Percentiles rank a stretch among this genome's conserved stretches.
These are phyloP conservation scores for Andrena bicolor DNA, from an alignment of 2,888 invertebrate genomes.

Conservation along the genomic window DNA sequence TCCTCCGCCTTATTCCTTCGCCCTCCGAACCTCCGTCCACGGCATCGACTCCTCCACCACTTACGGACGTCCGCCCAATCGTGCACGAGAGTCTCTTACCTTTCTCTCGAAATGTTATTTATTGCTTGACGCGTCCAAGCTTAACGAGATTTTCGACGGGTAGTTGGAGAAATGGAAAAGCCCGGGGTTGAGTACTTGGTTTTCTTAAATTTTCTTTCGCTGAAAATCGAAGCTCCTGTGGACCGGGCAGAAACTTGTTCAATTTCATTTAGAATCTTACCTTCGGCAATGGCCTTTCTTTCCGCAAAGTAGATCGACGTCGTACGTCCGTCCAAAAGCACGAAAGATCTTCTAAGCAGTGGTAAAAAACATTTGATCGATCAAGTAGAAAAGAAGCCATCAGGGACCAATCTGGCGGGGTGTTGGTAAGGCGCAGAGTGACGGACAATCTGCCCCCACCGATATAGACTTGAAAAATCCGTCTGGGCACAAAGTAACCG, in stretches of 20 bases:
- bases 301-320: too few species aligned
- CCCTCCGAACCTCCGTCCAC: slow-evolving; percentile 45
- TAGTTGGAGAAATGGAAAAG: not conserved
- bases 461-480: slow-evolving; percentile 20
- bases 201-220: too few species aligned
- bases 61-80: slow-evolving; percentile 60
- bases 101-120: slow-evolving; percentile 43
- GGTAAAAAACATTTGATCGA: too few species aligned
- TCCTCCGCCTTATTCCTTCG: slow-evolving; percentile 70
- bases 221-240: too few species aligned
- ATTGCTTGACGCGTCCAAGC: slow-evolving; percentile 41
- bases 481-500: slow-evolving; percentile 25
- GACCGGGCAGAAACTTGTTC: too few species aligned
- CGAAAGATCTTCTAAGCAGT: too few species aligned
- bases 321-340: too few species aligned
- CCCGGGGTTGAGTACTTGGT: not conserved
- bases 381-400: too few species aligned
- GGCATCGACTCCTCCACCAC: slow-evolving; percentile 48
- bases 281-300: too few species aligned
- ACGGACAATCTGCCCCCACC: not conserved
- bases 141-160: slow-evolving; percentile 39
- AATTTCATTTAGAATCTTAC: too few species aligned
- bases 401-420: not conserved
- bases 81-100: slow-evolving; percentile 15
- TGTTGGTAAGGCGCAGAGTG: not conserved